Evolutionary conservation across 2,113 vertebrate species (phyloP).

Genomic region (Recurvirostra avosetta): DNA sequence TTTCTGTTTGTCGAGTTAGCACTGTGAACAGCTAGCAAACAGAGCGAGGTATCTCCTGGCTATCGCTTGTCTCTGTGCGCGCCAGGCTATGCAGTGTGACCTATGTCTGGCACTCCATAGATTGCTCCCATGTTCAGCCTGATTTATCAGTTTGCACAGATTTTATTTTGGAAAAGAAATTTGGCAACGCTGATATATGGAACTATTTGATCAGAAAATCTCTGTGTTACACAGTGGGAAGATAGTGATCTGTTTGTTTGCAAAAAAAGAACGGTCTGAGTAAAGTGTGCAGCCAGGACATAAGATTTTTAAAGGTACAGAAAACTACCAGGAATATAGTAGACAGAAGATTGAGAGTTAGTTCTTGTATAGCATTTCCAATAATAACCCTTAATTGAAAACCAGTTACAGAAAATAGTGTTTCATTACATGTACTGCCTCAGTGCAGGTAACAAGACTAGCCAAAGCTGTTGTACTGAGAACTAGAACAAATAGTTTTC

Average conservation of each 20-base stretch:
- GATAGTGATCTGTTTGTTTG: not conserved
- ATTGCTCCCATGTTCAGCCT: not conserved
- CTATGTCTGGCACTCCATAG: not conserved
- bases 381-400: not conserved
- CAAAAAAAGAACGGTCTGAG: not conserved
- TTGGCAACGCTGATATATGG: fast-evolving
- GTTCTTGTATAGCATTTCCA: not conserved
- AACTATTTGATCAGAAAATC: not conserved
- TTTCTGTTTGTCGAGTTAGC: not conserved
- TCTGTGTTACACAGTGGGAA: not conserved
- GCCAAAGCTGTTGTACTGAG: not conserved
- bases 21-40: not conserved
- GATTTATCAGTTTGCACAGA: not conserved
- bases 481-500: not conserved
- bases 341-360: not conserved
- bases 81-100: not conserved
- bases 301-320: not conserved
- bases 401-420: not conserved
- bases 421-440: not conserved
- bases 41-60: not conserved
- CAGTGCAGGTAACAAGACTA: not conserved
- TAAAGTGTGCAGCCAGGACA: not conserved
- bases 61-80: not conserved
- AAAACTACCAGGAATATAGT: not conserved
- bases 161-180: not conserved